Conservation (phyloP, 2,113 vertebrate species). For the Copsychus sechellarum region DNA sequence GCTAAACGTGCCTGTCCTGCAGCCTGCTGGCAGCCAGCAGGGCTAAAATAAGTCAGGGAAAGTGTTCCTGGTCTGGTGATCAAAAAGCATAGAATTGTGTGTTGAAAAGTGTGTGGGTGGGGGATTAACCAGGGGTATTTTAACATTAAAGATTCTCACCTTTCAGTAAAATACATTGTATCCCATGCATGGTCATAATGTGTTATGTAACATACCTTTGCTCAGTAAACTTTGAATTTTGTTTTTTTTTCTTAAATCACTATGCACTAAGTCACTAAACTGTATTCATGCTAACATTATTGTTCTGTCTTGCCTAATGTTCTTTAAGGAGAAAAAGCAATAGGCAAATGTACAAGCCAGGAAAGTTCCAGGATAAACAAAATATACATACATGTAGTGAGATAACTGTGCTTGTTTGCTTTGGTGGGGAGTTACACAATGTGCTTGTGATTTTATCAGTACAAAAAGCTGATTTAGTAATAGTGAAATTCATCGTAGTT, state of each 20-base stretch:
- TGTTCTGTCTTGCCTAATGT: slow-evolving; percentile 13
- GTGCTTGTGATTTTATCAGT: not conserved
- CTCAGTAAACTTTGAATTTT: not conserved
- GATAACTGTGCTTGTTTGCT: not conserved
- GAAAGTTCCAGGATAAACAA: not conserved
- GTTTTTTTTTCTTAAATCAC: not conserved
- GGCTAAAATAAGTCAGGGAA: not conserved
- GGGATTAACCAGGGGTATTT: not conserved
- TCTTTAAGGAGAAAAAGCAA: not conserved
- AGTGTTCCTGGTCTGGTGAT: not conserved
- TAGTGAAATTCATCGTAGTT: not conserved
- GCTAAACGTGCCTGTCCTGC: not conserved
- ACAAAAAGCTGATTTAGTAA: not conserved
- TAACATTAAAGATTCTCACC: not conserved
- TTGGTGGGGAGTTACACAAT: not conserved
- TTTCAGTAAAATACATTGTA: not conserved
- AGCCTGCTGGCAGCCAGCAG: not conserved
- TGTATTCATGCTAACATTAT: not conserved
- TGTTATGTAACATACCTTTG: not conserved
- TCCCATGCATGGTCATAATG: not conserved
- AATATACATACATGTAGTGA: accelerated
- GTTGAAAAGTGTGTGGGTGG: not conserved
- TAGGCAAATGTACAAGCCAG: not conserved
- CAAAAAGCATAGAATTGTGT: not conserved
- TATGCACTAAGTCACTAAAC: not conserved